phyloP scores from a whole-genome alignment of 2,888 invertebrate species.

The Meteorus colon region DNA sequence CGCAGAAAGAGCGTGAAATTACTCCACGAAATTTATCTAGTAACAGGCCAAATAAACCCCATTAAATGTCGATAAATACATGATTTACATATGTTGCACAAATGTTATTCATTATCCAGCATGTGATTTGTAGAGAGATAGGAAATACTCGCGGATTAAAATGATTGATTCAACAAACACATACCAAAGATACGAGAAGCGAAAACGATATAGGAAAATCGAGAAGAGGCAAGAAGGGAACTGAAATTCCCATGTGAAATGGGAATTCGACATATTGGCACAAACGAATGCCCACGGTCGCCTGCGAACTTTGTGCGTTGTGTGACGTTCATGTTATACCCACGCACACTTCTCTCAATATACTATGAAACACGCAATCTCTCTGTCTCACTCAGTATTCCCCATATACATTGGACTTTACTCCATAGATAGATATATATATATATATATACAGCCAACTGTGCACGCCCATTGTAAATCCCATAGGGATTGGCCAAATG shows the following conservation, averaged over 20 bases:
- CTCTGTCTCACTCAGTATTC: not conserved
- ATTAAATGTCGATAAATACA: not conserved
- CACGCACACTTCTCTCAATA: not conserved
- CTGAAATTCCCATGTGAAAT: not conserved
- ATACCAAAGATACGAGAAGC: not conserved
- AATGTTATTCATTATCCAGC: too few species aligned
- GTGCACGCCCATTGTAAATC: slow-evolving; percentile 1
- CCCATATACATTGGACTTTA: not conserved
- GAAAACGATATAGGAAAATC: not conserved
- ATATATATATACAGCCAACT: not conserved
- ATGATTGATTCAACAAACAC: not conserved
- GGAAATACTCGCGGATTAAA: not conserved
- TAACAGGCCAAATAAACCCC: not conserved
- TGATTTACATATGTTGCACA: too few species aligned
- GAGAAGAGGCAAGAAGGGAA: not conserved
- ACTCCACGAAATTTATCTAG: not conserved
- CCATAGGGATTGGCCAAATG: not conserved
- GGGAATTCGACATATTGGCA: not conserved
- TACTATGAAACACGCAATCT: not conserved
- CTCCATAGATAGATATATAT: not conserved
- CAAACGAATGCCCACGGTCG: not conserved
- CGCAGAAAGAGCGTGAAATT: not conserved
- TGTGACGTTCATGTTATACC: not conserved
- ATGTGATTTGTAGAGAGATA: not conserved
- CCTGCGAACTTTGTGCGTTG: not conserved